Evolutionary conservation across 2,797 vertebrate genomes (phyloP).

Genomic region (Coregonus suidteri): DNA sequence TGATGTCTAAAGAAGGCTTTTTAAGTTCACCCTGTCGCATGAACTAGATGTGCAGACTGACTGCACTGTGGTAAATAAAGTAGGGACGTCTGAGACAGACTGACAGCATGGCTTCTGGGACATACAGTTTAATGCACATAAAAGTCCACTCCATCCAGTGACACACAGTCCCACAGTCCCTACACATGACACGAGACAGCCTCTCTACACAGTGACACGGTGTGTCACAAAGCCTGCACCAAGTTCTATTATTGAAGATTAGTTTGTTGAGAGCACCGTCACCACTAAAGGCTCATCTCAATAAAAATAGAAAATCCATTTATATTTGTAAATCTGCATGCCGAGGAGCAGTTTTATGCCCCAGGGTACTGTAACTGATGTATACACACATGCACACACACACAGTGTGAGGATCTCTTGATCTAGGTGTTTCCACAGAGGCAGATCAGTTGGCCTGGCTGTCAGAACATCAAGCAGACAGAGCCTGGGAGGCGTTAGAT

Average conservation of each 20-base stretch:
- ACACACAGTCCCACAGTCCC: slow-evolving; percentile 45
- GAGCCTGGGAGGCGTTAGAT: slow-evolving; percentile 11
- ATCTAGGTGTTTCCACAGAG: slow-evolving; percentile 17
- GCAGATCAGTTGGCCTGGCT: slow-evolving; percentile 24
- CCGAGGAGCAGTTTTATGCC: slow-evolving; percentile 60
- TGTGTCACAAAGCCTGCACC: slow-evolving; percentile 13
- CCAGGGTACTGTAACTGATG: slow-evolving; percentile 19
- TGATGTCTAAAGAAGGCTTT: not conserved
- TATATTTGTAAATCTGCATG: slow-evolving; percentile 54
- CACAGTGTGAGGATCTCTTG: slow-evolving; percentile 15
- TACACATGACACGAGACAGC: slow-evolving; percentile 26
- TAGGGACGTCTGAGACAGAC: not conserved
- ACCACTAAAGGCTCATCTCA: slow-evolving; percentile 31
- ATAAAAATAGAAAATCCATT: slow-evolving; percentile 43
- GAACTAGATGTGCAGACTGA: not conserved
- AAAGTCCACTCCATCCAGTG: slow-evolving; percentile 51
- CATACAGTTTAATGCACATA: slow-evolving; percentile 37
- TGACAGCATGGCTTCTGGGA: slow-evolving; percentile 7
- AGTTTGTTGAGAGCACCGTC: slow-evolving; percentile 26
- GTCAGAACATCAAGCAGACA: not conserved
- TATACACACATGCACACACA: not conserved
- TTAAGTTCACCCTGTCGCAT: not conserved
- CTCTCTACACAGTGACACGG: slow-evolving; percentile 28
- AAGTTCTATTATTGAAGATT: slow-evolving; percentile 20
- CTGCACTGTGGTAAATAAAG: not conserved